Conservation (phyloP, 1,140 invertebrate species). For the Drosophila ambigua region DNA sequence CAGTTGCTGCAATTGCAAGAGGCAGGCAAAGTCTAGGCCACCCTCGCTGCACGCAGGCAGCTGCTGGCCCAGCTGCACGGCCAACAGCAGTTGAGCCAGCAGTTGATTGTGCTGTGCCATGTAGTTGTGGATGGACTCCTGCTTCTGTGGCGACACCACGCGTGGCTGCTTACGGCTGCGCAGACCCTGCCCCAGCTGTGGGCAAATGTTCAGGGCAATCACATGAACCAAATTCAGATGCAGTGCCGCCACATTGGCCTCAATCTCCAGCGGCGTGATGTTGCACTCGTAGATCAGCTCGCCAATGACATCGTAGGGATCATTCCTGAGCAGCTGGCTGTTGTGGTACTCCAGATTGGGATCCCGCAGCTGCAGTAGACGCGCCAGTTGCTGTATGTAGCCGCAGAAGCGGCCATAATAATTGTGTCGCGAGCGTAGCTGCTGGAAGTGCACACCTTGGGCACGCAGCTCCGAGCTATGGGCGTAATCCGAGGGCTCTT, state of each 20-base stretch:
- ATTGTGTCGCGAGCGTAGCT: constrained; percentile 66
- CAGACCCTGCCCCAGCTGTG: constrained; percentile 79
- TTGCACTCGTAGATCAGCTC: constrained; percentile 86
- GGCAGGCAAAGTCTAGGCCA: constrained; percentile 58
- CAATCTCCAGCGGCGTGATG: constrained; percentile 85
- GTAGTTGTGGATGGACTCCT: constrained; percentile 84
- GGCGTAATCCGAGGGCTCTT: constrained; percentile 43
- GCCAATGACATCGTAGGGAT: constrained; percentile 84
- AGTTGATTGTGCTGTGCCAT: constrained; percentile 86
- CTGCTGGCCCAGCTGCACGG: constrained; percentile 81
- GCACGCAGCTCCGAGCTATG: constrained; percentile 52
- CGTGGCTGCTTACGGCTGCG: constrained; percentile 5
- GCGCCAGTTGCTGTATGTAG: constrained; percentile 83
- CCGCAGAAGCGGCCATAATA: constrained; percentile 83
- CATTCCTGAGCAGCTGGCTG: constrained; percentile 79
- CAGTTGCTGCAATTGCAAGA: constrained; percentile 83
- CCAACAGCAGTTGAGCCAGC: constrained; percentile 85
- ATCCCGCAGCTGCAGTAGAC: constrained; percentile 83
- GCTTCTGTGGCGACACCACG: constrained; percentile 42
- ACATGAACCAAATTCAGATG: constrained; percentile 87
- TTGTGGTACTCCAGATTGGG: constrained; percentile 83
- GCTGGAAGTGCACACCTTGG: constrained; percentile 53
- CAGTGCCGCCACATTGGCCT: constrained; percentile 85
- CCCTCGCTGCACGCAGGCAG: constrained; percentile 35
- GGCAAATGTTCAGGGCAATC: constrained; percentile 86